Base-by-base conservation (phyloP, 2,797 vertebrate species). In the Orientallactaga sibirica region DNA sequence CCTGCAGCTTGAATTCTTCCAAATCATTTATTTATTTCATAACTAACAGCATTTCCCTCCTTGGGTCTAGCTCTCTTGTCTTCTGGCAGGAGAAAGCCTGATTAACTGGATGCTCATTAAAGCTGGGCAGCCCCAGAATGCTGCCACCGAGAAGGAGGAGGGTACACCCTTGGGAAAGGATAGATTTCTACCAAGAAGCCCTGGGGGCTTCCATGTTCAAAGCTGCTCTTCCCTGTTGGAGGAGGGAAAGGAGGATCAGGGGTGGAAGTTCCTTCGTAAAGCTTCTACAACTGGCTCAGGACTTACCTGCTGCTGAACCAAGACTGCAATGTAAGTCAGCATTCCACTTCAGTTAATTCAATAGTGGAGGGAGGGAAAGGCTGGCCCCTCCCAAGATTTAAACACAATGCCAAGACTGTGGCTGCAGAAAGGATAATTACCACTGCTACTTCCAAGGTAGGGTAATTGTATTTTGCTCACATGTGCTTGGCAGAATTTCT, bases 151-250 rank as follows among this genome's bases (percentile, higher is more conserved):
- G 4, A 7, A 24, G 41, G 68, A 83, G 43, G 41, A 64, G 48
- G 43, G 87, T 10, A 37, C 92, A 15, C 25, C 1, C 3, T 61
- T 2, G 3, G 68, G 78, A 64, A 78, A 91, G 41, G 74, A 66
- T 25, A 24, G 73, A 52, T 33, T 86, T 93, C 82, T 74, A 70
- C 62, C 87, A 68, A 74, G 55, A 64, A 77, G 66, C 55, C 0
- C 0, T 18, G 7, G 48, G 76, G 64, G 74, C 61, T 90, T 68
- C 68, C 18, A 37, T 95, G 88, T 95, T 85, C 79, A 94, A 91
- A 96, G 83, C 86, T 43, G n/a, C 27, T 70, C 62, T 94, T 92
- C 33, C 11, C 61, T 93, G 86, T 74, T 68, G 79, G 62, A 92
- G 80, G 68, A 73, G 73, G 52, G 48, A 66, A 48, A 85, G 48